phyloP scores from a whole-genome alignment of 2,113 vertebrate species.

The Oryzias celebensis region DNA sequence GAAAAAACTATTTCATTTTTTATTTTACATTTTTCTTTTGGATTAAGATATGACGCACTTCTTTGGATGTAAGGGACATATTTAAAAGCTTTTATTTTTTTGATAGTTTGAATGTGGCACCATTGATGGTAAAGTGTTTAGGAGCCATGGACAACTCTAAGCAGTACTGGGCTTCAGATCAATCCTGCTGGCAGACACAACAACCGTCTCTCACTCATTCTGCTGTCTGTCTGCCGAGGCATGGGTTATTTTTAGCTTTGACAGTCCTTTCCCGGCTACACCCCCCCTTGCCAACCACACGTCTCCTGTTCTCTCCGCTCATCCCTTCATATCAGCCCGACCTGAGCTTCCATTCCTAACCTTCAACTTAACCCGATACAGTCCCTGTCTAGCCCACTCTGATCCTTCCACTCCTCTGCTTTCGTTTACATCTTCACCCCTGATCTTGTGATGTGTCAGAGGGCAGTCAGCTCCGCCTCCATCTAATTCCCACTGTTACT shows the following conservation, averaged over 20 bases:
- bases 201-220: slow-evolving; percentile 39
- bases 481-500: slow-evolving; percentile 32
- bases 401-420: slow-evolving; percentile 34
- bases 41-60: slow-evolving; percentile 20
- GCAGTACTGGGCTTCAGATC: slow-evolving; percentile 55
- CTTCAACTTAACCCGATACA: slow-evolving; percentile 43
- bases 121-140: slow-evolving; percentile 48
- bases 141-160: slow-evolving; percentile 35
- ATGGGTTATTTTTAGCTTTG: slow-evolving; percentile 69
- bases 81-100: slow-evolving; percentile 41
- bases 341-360: slow-evolving; percentile 41
- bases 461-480: slow-evolving; percentile 15
- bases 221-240: slow-evolving; percentile 56
- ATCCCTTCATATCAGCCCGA: slow-evolving; percentile 36
- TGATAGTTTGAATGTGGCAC: slow-evolving; percentile 50
- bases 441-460: slow-evolving; percentile 28
- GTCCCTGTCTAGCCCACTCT: slow-evolving; percentile 32
- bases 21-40: slow-evolving; percentile 12
- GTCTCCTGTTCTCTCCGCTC: slow-evolving; percentile 42
- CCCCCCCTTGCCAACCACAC: slow-evolving; percentile 13
- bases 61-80: slow-evolving; percentile 29
- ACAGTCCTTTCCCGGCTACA: slow-evolving; percentile 36
- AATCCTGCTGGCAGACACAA: slow-evolving; percentile 66
- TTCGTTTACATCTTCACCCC: slow-evolving; percentile 12
- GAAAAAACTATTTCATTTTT: neutral